Base-by-base conservation (phyloP, 2,113 vertebrate species). In the Lophochroa leadbeateri region DNA sequence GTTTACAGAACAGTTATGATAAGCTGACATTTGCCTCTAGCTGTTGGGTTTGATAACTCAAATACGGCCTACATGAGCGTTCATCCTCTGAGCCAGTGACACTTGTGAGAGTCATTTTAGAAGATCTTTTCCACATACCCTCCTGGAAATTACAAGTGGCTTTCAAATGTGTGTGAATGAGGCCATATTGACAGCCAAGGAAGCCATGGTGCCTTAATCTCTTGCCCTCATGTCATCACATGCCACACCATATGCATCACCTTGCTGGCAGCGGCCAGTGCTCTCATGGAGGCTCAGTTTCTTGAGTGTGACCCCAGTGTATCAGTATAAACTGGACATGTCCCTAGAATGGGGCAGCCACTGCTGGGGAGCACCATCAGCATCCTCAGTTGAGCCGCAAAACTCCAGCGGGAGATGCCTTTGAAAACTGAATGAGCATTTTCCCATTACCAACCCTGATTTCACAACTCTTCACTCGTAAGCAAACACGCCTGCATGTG, bases 201-300 rank as follows among this genome's bases (percentile, higher is more conserved):
- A 92, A 88, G 39, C 17, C 12, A 7, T 0, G 16, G 31, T 58
- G 50, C 69, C 35, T 68, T 91, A 37, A 78, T 86, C 74, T 95
- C 80, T 13, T 13, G 7, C 21, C 10, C 17, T 86, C 43, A 39
- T 7, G 1, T 71, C 71, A 77, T 63, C 76, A 47, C 21, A 14
- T 27, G 63, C 65, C 84, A 89, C 5, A 18, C 25, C 25, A 76
- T 49, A 53, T 0, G 0, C 1, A 2, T 21, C 16, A 91, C 41
- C 35, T 61, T 2, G 0, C 33, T 5, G 3, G 35, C 25, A 86
- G 44, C 0, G 0, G 41, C n/a, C 3, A 0, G 31, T 0, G 0
- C 24, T 63, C 52, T 80, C 49, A 39, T 0, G 0, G 24, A 86
- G 20, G 29, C 53, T 80, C 23, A 7, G 6, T 25, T 90, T 85